A percentile compares a stretch with the other conserved stretches of the same genome.
phyloP scores from a whole-genome alignment of 2,113 vertebrate species.

The Ursus arctos region DNA sequence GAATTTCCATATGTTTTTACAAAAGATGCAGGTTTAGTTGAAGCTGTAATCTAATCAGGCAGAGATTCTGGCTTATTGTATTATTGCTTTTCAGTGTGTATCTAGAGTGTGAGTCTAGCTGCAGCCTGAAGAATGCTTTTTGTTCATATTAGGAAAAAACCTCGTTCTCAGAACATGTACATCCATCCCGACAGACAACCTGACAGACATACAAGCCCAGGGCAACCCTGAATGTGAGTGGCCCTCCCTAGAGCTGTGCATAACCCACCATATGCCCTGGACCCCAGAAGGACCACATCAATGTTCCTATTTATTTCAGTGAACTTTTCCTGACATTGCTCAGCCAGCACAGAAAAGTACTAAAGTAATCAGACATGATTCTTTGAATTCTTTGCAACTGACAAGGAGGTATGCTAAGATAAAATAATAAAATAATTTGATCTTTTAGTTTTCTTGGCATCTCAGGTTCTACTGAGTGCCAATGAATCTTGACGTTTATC shows the following conservation, averaged over 20 bases:
- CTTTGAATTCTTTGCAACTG: constrained; percentile 77
- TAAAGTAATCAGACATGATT: constrained; percentile 76
- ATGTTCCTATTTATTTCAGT: background rate
- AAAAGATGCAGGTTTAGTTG: background rate
- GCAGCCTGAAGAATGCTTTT: background rate
- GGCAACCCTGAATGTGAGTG: background rate
- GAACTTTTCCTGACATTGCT: constrained; percentile 47
- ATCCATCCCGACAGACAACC: background rate
- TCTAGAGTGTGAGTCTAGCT: background rate
- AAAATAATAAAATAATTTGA: constrained; percentile 77
- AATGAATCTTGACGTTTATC: constrained; percentile 78
- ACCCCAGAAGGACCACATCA: background rate
- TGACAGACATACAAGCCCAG: background rate
- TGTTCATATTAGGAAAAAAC: background rate
- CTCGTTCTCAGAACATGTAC: background rate
- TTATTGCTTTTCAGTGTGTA: background rate
- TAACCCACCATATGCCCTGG: background rate
- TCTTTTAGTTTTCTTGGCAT: constrained; percentile 49
- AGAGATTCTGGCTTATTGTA: background rate
- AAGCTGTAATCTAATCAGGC: background rate
- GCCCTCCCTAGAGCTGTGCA: background rate
- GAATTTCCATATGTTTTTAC: background rate
- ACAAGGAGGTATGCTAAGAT: background rate
- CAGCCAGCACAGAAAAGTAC: constrained; percentile 65
- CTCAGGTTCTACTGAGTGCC: background rate